Evolutionary conservation across 2,113 vertebrate species (phyloP), one percentile per base, ranked within the genome.

Genomic region (Dromaius novaehollandiae): DNA sequence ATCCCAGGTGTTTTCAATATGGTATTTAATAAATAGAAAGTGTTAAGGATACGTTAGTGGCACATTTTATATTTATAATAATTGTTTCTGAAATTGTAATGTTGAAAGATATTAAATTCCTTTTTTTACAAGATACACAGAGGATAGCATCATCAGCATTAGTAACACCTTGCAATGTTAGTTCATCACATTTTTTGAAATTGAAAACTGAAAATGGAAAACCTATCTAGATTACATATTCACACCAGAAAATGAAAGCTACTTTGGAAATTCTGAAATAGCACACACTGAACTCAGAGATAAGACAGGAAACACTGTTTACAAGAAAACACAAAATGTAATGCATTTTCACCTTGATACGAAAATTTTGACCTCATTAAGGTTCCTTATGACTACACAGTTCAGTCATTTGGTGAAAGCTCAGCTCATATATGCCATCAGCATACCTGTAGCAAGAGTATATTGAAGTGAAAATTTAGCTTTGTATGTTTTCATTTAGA

Each of bases 251-350:
- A 7, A 24, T 53, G 34, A 86, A 94, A 85, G 32, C 5, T 92
- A 28, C 46, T 89, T 64, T 78, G 34, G 60, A 88, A 83, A 91
- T 91, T 93, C 78, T 88, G 63, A 78, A 88, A 51, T 77, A 85
- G 13, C 53, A 90, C 13, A 8, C 32, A 25, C 6, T 64, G 78
- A 92, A 88, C 1, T 3, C n/a, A 69, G 11, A 74, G 11, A 38
- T 5, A 42, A 48, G 9, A 74, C 30, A 88, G 26, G 6, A 84
- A 90, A 58, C 15, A 40, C 5, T 16, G 7, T 4, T 32, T 70
- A 51, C 7, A 77, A 61, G 51, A 88, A 86, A 81, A 88, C 50
- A 75, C 8, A 86, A 60, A 82, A 84, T 4, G 7, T 11, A 38
- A 73, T 40, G 24, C 3, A 53, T 85, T 95, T 96, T 82, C 44